Evolutionary conservation across 2,797 vertebrate species (phyloP), one percentile per base, ranked within the genome.

Genomic region (Danionella dracula): DNA sequence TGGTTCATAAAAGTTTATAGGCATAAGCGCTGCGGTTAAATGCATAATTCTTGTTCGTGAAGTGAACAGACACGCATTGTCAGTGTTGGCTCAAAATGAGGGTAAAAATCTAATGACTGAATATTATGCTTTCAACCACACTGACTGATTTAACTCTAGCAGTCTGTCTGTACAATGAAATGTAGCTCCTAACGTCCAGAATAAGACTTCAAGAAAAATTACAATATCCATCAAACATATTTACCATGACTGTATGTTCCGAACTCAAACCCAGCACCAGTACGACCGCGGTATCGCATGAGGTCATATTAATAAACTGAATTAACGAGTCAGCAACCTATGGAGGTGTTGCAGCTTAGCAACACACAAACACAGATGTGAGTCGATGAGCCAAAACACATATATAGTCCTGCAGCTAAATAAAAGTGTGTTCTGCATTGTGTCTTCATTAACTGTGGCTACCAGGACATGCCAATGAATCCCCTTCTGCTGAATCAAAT

Each of bases 291-390:
- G 34, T 13, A 38, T 21, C 66, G 34, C 59, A 31, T 40, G 15
- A 57, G 40, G 13, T 49, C 31, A 45, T 29, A 21, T 38, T 32
- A 45, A 20, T 40, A 55, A 44, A 13, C 17, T 56, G 16, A 66
- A 38, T 66, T 63, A 63, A 73, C 42, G 49, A 71, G 37, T 65
- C 50, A 41, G 40, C 49, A 58, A 56, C 57, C n/a, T 54, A 53
- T 59, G 66, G 51, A 67, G 53, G 66, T 56, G 61, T 56, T 49
- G 70, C 34, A 64, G 59, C 74, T 51, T 68, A 73, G 74, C 71
- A 71, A 76, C 74, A 68, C 54, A 73, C 74, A 76, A 73, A 76
- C 64, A 76, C 71, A 76, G 70, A 76, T 73, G 70, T 70, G 67
- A 66, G 51, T 2, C 11, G 3, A 16, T 0, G 10, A 20, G 55